Percentiles rank a stretch among this genome's conserved stretches.
Conservation (phyloP, 2,797 vertebrate species). For the Hydrolagus colliei region DNA sequence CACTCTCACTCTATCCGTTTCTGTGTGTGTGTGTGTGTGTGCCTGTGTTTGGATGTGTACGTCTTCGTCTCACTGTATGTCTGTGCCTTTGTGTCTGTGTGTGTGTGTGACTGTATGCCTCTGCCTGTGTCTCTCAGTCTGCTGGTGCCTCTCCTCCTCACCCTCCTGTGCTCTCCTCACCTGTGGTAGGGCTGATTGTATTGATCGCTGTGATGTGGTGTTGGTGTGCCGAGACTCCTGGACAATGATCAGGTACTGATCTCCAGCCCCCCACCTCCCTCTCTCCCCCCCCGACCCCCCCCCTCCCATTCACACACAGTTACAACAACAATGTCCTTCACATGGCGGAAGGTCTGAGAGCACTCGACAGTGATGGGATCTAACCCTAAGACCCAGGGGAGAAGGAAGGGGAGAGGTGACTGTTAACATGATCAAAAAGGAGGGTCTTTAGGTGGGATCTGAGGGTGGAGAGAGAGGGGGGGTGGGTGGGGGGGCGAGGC, state of each 20-base stretch:
- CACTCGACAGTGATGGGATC: too few relatives aligned
- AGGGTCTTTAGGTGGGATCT: too few relatives aligned
- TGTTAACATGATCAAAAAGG: too few relatives aligned
- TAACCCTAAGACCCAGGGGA: too few relatives aligned
- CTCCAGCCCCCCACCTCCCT: constrained; percentile 35
- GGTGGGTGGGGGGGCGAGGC: too few relatives aligned
- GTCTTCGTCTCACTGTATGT: constrained; percentile 6
- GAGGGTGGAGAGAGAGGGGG: too few relatives aligned
- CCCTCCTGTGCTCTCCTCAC: constrained; percentile 73
- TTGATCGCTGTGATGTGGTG: constrained; percentile 83
- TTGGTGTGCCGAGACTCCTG: constrained; percentile 86
- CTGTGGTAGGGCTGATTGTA: constrained; percentile 82
- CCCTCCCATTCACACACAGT: too few relatives aligned
- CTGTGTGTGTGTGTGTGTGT: background rate
- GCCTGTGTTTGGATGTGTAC: constrained; percentile 31
- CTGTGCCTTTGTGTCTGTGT: background rate
- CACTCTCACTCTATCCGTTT: background rate
- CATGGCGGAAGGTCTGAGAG: too few relatives aligned
- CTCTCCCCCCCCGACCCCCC: too few relatives aligned
- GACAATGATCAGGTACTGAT: constrained; percentile 76
- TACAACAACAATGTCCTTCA: too few relatives aligned
- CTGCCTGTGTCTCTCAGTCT: constrained; percentile 42
- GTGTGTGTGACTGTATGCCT: constrained; percentile 27
- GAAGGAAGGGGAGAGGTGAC: too few relatives aligned
- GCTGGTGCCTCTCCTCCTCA: constrained; percentile 67